phyloP scores from a whole-genome alignment of 1,140 invertebrate genomes.

The Tetramorium parvispinum region DNA sequence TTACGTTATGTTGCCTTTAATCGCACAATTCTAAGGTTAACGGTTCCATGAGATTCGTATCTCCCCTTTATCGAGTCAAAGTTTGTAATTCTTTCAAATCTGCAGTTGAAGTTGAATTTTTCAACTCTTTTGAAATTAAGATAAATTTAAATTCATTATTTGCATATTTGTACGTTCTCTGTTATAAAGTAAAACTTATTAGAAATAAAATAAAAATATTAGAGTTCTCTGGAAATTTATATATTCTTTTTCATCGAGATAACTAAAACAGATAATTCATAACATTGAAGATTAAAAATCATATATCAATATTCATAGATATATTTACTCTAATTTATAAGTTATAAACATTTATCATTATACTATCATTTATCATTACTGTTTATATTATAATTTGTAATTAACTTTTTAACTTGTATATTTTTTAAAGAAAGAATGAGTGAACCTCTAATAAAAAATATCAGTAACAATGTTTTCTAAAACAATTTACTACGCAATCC shows the following conservation, averaged over 20 bases:
- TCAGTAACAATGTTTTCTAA: not conserved
- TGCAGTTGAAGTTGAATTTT: not conserved
- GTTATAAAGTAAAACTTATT: not conserved
- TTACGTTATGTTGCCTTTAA: slow-evolving; percentile 68
- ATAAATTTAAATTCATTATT: slow-evolving; percentile 19
- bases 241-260: not conserved
- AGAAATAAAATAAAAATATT: not conserved
- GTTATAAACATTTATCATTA: not conserved
- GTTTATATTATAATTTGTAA: not conserved
- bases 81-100: not conserved
- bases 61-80: not conserved
- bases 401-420: not conserved
- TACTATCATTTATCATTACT: not conserved
- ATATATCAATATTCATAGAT: not conserved
- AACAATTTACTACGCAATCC: not conserved
- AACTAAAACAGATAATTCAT: not conserved
- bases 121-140: not conserved
- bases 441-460: not conserved
- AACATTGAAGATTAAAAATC: not conserved
- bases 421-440: not conserved
- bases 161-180: not conserved
- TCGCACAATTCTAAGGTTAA: slow-evolving; percentile 30
- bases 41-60: not conserved
- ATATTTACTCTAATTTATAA: not conserved
- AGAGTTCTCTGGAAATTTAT: not conserved